phyloP scores from a whole-genome alignment of 2,888 invertebrate species.

The Autographa pulchrina region DNA sequence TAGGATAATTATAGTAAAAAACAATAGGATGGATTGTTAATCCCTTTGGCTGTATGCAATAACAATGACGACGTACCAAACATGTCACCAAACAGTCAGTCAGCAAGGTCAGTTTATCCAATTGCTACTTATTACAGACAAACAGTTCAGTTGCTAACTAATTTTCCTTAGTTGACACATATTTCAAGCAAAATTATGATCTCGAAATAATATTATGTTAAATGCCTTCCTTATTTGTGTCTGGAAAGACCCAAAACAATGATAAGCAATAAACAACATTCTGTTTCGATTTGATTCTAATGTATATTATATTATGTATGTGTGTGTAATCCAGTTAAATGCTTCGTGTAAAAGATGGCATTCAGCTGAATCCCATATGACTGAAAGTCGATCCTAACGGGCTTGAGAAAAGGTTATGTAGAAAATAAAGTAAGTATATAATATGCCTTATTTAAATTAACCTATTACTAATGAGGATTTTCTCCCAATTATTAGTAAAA shows the following conservation, averaged over 20 bases:
- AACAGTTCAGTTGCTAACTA: constrained; percentile 6
- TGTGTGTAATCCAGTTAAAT: neutral
- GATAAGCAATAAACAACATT: neutral
- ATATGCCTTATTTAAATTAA: too few relatives aligned
- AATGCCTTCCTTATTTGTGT: neutral
- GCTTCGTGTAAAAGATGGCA: neutral
- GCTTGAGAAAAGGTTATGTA: too few relatives aligned
- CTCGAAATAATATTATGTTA: constrained; percentile 8
- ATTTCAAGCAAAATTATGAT: neutral
- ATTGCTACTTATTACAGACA: constrained; percentile 18
- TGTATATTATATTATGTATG: neutral
- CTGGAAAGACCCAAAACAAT: neutral
- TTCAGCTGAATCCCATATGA: neutral
- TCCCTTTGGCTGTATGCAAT: too few relatives aligned
- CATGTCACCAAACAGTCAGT: neutral
- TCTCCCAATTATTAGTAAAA: too few relatives aligned
- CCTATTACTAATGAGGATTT: too few relatives aligned
- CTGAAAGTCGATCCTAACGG: too few relatives aligned
- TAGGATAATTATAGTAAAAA: too few relatives aligned
- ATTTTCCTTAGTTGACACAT: constrained; percentile 44
- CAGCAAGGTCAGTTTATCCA: constrained; percentile 15
- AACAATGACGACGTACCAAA: neutral
- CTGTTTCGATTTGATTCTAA: neutral
- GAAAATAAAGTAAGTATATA: too few relatives aligned
- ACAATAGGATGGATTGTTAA: too few relatives aligned